Percentiles rank a stretch among this genome's conserved stretches.
Conservation (phyloP, 2,797 vertebrate genomes). For the Falco biarmicus region DNA sequence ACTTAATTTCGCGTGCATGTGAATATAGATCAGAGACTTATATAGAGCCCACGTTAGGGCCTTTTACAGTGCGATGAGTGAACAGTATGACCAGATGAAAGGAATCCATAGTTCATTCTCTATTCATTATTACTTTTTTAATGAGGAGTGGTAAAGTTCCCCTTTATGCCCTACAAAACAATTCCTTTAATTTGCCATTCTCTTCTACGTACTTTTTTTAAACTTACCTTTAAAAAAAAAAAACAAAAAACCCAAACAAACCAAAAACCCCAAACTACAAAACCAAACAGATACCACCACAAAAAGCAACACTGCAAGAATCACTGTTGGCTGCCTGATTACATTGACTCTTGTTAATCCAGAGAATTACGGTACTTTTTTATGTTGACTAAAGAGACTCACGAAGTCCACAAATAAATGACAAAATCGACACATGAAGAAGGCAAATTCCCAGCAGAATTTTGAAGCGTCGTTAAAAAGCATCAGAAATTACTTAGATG, state of each 20-base stretch:
- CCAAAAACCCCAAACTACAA: not conserved
- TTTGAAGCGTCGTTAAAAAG: not conserved
- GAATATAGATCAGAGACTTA: not conserved
- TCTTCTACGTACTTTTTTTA: not conserved
- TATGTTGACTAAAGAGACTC: not conserved
- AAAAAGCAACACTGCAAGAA: not conserved
- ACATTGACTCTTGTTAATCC: not conserved
- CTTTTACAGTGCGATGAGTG: not conserved
- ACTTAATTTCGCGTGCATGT: not conserved
- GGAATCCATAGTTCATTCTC: not conserved
- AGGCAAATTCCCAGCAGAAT: not conserved
- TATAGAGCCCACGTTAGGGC: not conserved
- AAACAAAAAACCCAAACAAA: not conserved
- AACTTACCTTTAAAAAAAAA: not conserved
- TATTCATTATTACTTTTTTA: not conserved
- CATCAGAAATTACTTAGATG: not conserved
- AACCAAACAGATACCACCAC: not conserved
- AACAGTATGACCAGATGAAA: not conserved
- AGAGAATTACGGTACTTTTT: not conserved
- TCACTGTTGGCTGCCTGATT: not conserved
- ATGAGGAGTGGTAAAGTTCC: not conserved
- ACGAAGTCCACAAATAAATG: not conserved
- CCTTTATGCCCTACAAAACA: not conserved
- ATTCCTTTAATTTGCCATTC: not conserved
- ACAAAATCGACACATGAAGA: not conserved